Conservation (phyloP, 2,113 vertebrate species). For the Carassius auratus region DNA sequence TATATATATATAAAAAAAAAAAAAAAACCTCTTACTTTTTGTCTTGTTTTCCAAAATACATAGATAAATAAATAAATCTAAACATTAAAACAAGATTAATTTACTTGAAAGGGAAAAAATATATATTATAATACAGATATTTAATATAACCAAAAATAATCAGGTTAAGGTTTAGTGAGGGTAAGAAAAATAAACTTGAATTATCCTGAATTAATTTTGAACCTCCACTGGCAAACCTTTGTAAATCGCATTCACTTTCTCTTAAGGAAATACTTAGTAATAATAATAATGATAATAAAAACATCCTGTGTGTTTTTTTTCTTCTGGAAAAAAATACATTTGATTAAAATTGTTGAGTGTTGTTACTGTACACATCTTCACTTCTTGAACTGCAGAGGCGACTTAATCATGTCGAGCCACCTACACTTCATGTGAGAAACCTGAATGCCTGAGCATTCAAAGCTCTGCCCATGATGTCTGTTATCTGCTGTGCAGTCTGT, state of each 20-base stretch:
- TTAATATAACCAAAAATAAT: neutral
- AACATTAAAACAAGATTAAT: no score
- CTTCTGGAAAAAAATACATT: neutral
- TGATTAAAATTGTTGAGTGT: neutral
- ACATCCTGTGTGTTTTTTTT: no score
- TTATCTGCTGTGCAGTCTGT: neutral
- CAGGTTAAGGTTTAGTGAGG: neutral
- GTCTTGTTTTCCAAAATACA: no score
- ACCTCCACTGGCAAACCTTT: neutral
- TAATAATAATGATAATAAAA: no score
- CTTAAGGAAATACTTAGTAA: neutral
- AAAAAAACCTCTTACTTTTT: no score
- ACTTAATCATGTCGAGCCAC: neutral
- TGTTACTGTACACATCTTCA: neutral
- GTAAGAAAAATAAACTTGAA: neutral
- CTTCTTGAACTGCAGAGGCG: neutral
- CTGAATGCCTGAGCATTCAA: neutral
- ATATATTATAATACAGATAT: neutral
- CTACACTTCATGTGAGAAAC: neutral
- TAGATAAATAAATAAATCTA: no score
- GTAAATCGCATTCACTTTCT: neutral
- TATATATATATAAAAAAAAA: no score
- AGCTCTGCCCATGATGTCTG: neutral
- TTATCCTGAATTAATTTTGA: neutral
- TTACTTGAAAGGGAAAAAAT: no score